phyloP scores from a whole-genome alignment of 1,140 invertebrate genomes.

The Drosophila baimaii region DNA sequence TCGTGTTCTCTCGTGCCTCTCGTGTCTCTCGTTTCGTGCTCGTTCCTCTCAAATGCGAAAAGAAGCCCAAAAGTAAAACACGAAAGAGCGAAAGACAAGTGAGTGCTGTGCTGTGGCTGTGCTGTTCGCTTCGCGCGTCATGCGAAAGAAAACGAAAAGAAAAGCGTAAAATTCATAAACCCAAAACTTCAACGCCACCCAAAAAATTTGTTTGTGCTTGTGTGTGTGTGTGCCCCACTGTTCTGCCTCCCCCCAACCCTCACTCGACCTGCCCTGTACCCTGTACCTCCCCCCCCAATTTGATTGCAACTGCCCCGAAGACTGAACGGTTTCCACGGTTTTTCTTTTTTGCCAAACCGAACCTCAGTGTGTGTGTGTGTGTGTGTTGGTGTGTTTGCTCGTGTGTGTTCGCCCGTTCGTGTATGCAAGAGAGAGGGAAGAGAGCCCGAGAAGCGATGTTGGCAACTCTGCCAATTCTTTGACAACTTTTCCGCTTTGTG shows the following conservation, averaged over 20 bases:
- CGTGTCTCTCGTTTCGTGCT: slow-evolving; percentile 27
- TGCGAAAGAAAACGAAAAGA: slow-evolving; percentile 42
- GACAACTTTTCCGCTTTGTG: slow-evolving; percentile 63
- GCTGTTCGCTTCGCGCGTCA: slow-evolving; percentile 38
- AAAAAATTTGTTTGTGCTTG: background rate
- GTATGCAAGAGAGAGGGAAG: slow-evolving; percentile 31
- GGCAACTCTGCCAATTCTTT: slow-evolving; percentile 64
- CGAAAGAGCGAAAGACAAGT: slow-evolving; percentile 49
- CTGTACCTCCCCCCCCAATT: background rate
- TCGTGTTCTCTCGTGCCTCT: slow-evolving; percentile 29
- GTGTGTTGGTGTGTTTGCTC: slow-evolving; percentile 3
- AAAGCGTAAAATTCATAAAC: slow-evolving; percentile 25
- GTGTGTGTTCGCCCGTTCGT: slow-evolving; percentile 10
- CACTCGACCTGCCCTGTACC: background rate
- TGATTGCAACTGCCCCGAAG: slow-evolving; percentile 30
- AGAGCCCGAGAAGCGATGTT: slow-evolving; percentile 33
- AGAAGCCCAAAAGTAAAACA: slow-evolving; percentile 48
- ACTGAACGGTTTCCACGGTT: slow-evolving; percentile 42
- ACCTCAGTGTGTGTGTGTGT: slow-evolving; percentile 8
- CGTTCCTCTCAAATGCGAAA: slow-evolving; percentile 42
- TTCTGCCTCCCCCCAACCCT: slow-evolving; percentile 3
- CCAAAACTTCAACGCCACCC: slow-evolving; percentile 28
- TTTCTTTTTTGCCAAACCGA: slow-evolving; percentile 51
- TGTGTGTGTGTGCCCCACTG: slow-evolving; percentile 31
- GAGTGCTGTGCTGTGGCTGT: slow-evolving; percentile 33